A percentile compares a stretch with the other conserved stretches of the same genome.
These are phyloP conservation scores for Escarpia spicata DNA, from an alignment of 2,888 invertebrate genomes.

Conservation along the genomic window DNA sequence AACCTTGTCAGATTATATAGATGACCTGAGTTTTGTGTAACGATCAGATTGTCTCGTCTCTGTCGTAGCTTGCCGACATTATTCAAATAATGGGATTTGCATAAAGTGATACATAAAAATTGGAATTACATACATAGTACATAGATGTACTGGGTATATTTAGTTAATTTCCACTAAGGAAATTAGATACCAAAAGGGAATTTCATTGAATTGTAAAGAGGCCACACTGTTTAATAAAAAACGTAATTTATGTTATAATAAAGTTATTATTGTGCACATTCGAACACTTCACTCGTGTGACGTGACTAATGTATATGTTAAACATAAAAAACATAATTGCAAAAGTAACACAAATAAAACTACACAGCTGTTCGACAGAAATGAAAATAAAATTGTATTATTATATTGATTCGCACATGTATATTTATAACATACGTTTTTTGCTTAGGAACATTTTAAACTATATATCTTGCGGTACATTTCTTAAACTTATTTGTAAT, in stretches of 20 bases:
- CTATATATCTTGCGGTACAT: too few species aligned
- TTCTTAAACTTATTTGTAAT: background rate
- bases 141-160: background rate
- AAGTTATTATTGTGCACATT: background rate
- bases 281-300: background rate
- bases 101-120: background rate
- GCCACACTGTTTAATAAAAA: background rate
- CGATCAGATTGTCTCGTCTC: background rate
- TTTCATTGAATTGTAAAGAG: background rate
- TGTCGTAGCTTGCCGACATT: background rate
- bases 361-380: background rate
- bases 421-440: too few species aligned
- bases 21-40: background rate
- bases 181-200: background rate
- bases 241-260: background rate
- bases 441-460: too few species aligned
- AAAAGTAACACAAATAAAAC: background rate
- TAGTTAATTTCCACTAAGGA: background rate
- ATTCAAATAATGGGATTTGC: background rate
- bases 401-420: too few species aligned
- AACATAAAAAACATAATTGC: background rate
- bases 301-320: background rate
- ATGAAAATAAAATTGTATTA: background rate
- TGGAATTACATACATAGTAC: background rate
- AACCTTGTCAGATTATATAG: constrained; percentile 6